Evolutionary conservation across 2,888 invertebrate genomes (phyloP), one percentile per base, ranked within the genome.

Genomic region (Eledona agricola): DNA sequence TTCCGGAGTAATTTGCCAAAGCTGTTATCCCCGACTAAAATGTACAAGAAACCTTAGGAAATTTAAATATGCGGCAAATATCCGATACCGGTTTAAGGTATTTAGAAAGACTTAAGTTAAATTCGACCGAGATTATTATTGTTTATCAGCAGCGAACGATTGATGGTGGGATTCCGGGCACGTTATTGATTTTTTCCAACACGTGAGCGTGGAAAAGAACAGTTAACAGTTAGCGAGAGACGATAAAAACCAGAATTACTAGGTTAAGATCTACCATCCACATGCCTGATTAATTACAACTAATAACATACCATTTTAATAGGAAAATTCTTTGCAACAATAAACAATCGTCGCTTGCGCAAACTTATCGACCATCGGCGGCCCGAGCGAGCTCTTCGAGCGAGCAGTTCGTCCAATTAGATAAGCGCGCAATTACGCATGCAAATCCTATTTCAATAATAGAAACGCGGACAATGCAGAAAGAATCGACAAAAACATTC

Each of bases 111-210:
- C n/a, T n/a, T n/a, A n/a, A n/a, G n/a, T n/a, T n/a, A n/a, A n/a
- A n/a, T n/a, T n/a, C n/a, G n/a, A n/a, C n/a, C n/a, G n/a, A n/a
- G n/a, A n/a, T 56, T 51, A 56, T 62, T 57, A 64, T 64, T 59
- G 60, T 55, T 57, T 58, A 57, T n/a, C n/a, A n/a, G n/a, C n/a
- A n/a, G n/a, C n/a, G n/a, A n/a, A n/a, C n/a, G n/a, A 55, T 58
- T 52, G 52, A 51, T 54, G 34, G 51, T 53, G 38, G 45, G 55
- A 58, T 58, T 57, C 57, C 58, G 52, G 31, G 58, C 61, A 62
- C 62, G 64, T 64, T 62, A 64, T 59, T 59, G 62, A 60, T 61
- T 61, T 58, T 59, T 64, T 57, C 34, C 10, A 52, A 59, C 64
- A 63, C 62, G 64, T 63, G 62, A 62, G 47, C 42, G 22, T 43